Evolutionary conservation across 2,888 invertebrate species (phyloP).

Genomic region (Eudemis profundana): DNA sequence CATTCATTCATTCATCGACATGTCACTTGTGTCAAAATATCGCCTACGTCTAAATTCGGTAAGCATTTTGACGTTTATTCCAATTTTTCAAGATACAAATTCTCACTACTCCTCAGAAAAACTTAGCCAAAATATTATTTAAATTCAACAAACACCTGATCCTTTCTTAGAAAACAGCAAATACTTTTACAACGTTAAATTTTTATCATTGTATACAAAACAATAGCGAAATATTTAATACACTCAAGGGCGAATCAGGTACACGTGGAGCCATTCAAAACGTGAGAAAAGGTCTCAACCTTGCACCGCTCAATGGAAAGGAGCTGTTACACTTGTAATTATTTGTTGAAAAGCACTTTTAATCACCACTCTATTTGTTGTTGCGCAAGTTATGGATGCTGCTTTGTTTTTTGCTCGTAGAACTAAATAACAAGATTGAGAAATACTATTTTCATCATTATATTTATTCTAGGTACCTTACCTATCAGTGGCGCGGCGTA

Average conservation of each 20-base stretch:
- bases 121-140: too few relatives aligned
- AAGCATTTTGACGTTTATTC: too few relatives aligned
- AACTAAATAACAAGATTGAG: background rate
- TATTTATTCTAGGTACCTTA: too few relatives aligned
- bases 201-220: background rate
- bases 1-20: too few relatives aligned
- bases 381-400: background rate
- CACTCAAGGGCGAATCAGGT: slow-evolving; percentile 18
- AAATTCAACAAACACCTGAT: too few relatives aligned
- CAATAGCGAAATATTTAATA: slow-evolving; percentile 1
- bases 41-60: too few relatives aligned
- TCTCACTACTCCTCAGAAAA: too few relatives aligned
- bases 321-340: slow-evolving; percentile 40
- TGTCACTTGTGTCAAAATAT: too few relatives aligned
- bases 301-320: slow-evolving; percentile 43
- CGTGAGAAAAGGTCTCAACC: slow-evolving; percentile 45
- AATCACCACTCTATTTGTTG: slow-evolving; percentile 3
- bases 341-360: slow-evolving; percentile 27
- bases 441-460: background rate
- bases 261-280: slow-evolving; percentile 19
- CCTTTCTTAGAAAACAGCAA: background rate
- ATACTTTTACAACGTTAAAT: background rate
- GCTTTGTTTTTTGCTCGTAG: background rate
- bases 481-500: too few relatives aligned
- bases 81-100: too few relatives aligned